These are phyloP conservation scores for Ophioderma brevispina DNA, from an alignment of 35 echinoderm and acorn worm genomes.

Conservation along the genomic window DNA sequence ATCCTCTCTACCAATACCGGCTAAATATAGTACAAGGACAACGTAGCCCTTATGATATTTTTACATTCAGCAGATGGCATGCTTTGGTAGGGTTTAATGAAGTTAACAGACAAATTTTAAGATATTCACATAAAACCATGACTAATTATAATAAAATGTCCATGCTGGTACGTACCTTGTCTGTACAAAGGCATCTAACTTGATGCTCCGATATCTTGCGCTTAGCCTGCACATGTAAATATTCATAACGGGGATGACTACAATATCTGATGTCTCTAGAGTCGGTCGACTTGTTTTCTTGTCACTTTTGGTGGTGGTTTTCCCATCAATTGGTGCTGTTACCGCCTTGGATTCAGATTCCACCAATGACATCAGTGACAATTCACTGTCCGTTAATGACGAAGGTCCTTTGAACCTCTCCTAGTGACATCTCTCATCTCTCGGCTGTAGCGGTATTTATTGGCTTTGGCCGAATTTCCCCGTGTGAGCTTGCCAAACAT, in stretches of 20 bases:
- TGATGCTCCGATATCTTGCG: slow-evolving; percentile 90
- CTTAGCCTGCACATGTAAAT: slow-evolving; percentile 52
- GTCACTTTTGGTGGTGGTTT: neutral
- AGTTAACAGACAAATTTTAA: too few species aligned
- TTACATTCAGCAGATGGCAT: too few species aligned
- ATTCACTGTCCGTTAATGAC: slow-evolving; percentile 23
- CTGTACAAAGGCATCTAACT: slow-evolving; percentile 78
- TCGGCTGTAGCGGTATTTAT: slow-evolving; percentile 86
- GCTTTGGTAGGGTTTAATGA: too few species aligned
- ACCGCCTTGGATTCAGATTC: slow-evolving; percentile 27
- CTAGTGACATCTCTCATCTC: slow-evolving; percentile 72
- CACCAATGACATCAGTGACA: slow-evolving; percentile 29
- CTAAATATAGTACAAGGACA: too few species aligned
- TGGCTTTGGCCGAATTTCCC: slow-evolving; percentile 42
- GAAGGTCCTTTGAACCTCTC: slow-evolving; percentile 38
- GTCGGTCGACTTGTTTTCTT: neutral
- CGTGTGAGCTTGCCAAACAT: slow-evolving; percentile 77
- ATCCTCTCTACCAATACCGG: too few species aligned
- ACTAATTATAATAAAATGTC: too few species aligned
- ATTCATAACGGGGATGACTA: slow-evolving; percentile 65
- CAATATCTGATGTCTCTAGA: slow-evolving; percentile 62
- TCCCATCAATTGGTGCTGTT: neutral
- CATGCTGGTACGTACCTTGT: slow-evolving; percentile 95
- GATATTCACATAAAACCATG: too few species aligned
- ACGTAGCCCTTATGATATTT: too few species aligned